phyloP scores from a whole-genome alignment of 2,113 vertebrate species.

The Ceuthmochares aereus region DNA sequence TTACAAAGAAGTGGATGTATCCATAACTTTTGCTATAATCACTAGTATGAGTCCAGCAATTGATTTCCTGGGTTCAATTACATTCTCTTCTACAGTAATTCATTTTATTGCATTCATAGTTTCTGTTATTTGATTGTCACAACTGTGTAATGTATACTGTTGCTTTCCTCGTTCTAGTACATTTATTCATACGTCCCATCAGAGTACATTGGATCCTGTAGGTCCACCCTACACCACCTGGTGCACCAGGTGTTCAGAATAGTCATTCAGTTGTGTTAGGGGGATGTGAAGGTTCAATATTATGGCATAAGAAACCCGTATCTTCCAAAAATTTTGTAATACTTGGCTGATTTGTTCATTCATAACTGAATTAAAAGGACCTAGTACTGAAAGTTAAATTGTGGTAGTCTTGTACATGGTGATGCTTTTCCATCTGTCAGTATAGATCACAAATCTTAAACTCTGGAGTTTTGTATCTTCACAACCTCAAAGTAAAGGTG shows the following conservation, averaged over 20 bases:
- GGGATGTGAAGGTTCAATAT: neutral
- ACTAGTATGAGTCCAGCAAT: neutral
- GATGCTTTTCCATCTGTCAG: neutral
- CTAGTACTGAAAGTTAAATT: neutral
- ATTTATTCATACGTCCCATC: neutral
- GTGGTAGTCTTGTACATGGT: neutral
- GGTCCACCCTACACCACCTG: neutral
- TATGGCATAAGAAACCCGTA: neutral
- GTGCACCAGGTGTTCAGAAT: accelerated
- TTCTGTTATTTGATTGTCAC: neutral
- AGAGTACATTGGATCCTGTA: neutral
- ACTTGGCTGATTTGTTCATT: neutral
- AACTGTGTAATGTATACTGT: neutral
- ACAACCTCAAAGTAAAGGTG: neutral
- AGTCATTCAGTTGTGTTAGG: neutral
- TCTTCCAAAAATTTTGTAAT: neutral
- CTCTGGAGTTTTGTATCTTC: neutral
- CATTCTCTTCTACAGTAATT: neutral
- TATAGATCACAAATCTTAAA: neutral
- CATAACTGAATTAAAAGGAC: neutral
- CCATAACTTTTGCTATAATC: neutral
- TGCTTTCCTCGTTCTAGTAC: neutral
- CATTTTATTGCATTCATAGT: neutral
- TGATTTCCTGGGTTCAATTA: neutral
- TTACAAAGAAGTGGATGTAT: neutral